phyloP scores from a whole-genome alignment of 2,797 vertebrate genomes.

The Chrysocyon brachyurus region DNA sequence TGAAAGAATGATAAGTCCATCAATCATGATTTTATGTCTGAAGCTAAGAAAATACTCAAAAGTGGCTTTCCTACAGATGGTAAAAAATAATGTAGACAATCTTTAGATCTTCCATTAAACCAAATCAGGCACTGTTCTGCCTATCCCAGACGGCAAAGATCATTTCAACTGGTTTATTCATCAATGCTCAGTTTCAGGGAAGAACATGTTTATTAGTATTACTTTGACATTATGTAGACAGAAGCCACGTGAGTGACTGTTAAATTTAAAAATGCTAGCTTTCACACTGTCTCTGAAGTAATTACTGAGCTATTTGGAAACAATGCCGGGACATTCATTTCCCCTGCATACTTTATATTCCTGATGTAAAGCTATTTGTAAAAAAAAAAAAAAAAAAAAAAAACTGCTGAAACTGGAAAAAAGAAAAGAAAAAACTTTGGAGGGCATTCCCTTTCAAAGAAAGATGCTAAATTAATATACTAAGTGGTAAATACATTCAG shows the following conservation, averaged over 20 bases:
- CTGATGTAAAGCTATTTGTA: conserved; percentile 5
- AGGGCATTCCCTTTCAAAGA: conserved; percentile 57
- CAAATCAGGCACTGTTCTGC: background rate
- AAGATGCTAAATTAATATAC: conserved; percentile 50
- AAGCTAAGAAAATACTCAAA: conserved; percentile 27
- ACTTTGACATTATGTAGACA: background rate
- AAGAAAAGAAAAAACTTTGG: background rate
- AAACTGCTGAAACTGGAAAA: conserved; percentile 8
- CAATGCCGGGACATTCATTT: background rate
- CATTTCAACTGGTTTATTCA: conserved; percentile 39
- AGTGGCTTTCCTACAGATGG: background rate
- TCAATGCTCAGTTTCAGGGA: background rate
- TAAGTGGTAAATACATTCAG: conserved; percentile 8
- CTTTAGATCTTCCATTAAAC: conserved; percentile 49
- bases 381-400: background rate
- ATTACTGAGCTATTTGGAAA: background rate
- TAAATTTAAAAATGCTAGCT: conserved; percentile 28
- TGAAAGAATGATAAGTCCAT: background rate
- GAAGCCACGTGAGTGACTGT: background rate
- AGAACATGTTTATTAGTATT: background rate
- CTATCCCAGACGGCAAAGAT: background rate
- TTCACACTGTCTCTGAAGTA: conserved; percentile 19
- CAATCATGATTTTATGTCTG: conserved; percentile 52
- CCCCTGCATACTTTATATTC: conserved; percentile 44
- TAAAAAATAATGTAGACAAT: background rate